Evolutionary conservation across 2,113 vertebrate species (phyloP).

Genomic region (Amphiprion ocellaris): DNA sequence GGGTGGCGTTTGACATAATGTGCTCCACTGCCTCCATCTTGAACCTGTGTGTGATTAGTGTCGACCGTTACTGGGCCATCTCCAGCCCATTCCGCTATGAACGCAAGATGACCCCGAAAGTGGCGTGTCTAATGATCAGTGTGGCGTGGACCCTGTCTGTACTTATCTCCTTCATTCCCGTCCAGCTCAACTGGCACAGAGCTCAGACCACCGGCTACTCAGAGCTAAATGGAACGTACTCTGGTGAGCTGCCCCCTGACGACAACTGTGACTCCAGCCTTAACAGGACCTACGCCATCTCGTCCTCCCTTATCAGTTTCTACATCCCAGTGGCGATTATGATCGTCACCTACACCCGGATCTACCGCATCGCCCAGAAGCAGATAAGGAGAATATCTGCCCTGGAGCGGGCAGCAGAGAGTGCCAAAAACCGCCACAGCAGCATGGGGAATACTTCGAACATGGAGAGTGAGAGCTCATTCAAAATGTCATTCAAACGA

Average conservation of each 20-base stretch:
- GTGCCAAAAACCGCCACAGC: slow-evolving; percentile 95
- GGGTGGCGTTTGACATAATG: slow-evolving; percentile 99
- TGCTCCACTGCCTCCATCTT: slow-evolving; percentile 98
- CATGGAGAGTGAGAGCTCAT: slow-evolving; percentile 93
- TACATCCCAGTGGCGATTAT: slow-evolving; percentile 99
- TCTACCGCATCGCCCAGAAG: slow-evolving; percentile 97
- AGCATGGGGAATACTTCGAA: slow-evolving; percentile 88
- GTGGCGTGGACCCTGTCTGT: slow-evolving; percentile 96
- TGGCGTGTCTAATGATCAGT: slow-evolving; percentile 95
- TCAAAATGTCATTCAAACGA: slow-evolving; percentile 98
- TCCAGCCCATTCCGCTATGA: slow-evolving; percentile 97
- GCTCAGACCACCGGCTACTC: slow-evolving; percentile 85
- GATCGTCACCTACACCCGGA: slow-evolving; percentile 98
- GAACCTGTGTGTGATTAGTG: slow-evolving; percentile 98
- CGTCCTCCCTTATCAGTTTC: slow-evolving; percentile 97
- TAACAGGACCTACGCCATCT: slow-evolving; percentile 98
- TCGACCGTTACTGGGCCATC: slow-evolving; percentile 99
- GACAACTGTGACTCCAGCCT: slow-evolving; percentile 97
- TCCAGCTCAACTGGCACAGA: slow-evolving; percentile 99
- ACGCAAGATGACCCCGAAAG: slow-evolving; percentile 98
- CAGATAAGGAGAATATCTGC: slow-evolving; percentile 97
- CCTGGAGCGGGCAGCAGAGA: slow-evolving; percentile 95
- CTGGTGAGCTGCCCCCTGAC: slow-evolving; percentile 82
- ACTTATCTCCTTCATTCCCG: slow-evolving; percentile 97
- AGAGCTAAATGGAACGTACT: slow-evolving; percentile 87